Evolutionary conservation across 2,113 vertebrate species (phyloP).

Genomic region (Empidonax traillii): DNA sequence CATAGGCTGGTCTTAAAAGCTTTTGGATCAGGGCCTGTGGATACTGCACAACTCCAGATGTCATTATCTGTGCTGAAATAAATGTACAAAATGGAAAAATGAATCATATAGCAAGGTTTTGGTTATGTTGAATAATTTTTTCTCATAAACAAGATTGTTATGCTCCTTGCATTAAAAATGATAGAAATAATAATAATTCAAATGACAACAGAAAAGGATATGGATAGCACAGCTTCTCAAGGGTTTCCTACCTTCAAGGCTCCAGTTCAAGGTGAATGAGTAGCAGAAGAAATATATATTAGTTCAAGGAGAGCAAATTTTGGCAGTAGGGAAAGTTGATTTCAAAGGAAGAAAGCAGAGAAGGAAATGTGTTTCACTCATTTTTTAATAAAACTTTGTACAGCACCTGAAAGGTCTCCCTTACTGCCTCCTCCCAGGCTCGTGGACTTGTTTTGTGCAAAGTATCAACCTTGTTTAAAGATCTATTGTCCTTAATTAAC

Average conservation of each 20-base stretch:
- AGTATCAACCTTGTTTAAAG: not conserved
- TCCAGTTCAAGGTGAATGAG: not conserved
- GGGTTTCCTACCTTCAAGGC: not conserved
- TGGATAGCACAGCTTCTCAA: not conserved
- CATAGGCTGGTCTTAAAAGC: not conserved
- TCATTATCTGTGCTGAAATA: slow-evolving; percentile 44
- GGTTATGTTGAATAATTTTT: slow-evolving; percentile 5
- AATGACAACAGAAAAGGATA: not conserved
- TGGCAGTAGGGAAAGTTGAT: not conserved
- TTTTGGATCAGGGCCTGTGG: slow-evolving; percentile 22
- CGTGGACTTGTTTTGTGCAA: not conserved
- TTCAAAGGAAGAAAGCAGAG: not conserved
- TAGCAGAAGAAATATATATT: not conserved
- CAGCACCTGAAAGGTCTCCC: not conserved
- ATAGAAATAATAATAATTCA: not conserved
- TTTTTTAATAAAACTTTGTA: not conserved
- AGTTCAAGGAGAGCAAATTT: not conserved
- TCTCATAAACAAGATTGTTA: slow-evolving; percentile 7
- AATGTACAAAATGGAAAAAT: slow-evolving; percentile 14
- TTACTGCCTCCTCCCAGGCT: not conserved
- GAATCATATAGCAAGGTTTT: slow-evolving; percentile 40
- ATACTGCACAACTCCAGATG: slow-evolving; percentile 28
- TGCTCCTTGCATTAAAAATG: not conserved
- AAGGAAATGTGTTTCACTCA: not conserved
- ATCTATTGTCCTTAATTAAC: not conserved